phyloP scores from a whole-genome alignment of 37 sponge, comb jelly and placozoan species.

The Chondrilla cf. caribensis region DNA sequence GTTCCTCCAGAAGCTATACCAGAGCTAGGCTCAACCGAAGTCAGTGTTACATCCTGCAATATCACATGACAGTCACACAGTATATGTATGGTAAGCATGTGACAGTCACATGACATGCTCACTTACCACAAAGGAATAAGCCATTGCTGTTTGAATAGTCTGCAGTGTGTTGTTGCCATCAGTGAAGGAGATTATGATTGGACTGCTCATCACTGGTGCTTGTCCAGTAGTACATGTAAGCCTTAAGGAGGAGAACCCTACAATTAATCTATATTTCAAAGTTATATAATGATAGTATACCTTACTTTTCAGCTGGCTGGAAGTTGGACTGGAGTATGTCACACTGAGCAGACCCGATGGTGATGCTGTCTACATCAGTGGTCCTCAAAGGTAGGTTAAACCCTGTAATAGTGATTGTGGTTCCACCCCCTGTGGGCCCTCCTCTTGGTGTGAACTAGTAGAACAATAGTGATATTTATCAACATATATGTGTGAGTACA shows the following conservation, averaged over 20 bases:
- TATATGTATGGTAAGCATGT: no score
- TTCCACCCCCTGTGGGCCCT: slow-evolving; percentile 3
- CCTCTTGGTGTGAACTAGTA: neutral
- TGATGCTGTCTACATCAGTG: neutral
- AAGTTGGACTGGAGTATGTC: no score
- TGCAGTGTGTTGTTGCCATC: neutral
- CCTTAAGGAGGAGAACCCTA: neutral
- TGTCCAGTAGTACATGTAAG: neutral
- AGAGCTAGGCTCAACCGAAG: neutral
- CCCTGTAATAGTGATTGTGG: slow-evolving; percentile 4
- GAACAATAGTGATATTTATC: neutral
- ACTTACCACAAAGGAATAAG: neutral
- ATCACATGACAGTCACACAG: no score
- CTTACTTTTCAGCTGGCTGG: no score
- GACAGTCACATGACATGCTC: no score
- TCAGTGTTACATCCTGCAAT: neutral
- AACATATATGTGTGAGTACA: neutral
- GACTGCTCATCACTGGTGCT: no score
- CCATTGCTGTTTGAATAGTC: neutral
- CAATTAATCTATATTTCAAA: neutral
- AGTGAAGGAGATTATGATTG: neutral
- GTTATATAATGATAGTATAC: no score
- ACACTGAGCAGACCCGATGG: no score
- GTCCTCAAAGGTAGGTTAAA: neutral
- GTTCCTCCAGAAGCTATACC: slow-evolving; percentile 13